Percentiles rank a stretch among this genome's conserved stretches.
These are phyloP conservation scores for Hypanus sabinus DNA, from an alignment of 2,113 vertebrate species.

Conservation along the genomic window DNA sequence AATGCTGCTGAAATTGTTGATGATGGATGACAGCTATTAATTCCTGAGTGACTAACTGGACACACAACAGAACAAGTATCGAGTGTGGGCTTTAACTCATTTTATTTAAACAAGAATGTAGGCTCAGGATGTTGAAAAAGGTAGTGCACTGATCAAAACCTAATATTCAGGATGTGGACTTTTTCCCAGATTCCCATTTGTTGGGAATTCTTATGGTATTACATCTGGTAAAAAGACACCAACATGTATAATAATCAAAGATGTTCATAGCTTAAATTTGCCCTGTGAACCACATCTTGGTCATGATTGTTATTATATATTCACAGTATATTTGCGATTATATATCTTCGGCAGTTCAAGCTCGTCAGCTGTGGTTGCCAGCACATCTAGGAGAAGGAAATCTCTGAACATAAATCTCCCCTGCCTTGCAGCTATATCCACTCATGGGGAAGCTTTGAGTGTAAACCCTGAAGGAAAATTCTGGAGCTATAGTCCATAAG, in stretches of 20 bases:
- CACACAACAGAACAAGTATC: background rate
- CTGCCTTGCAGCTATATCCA: no score
- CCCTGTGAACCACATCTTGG: background rate
- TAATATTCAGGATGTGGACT: background rate
- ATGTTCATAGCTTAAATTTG: background rate
- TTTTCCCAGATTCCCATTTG: background rate
- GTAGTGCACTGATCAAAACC: background rate
- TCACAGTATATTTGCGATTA: no score
- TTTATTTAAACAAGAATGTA: background rate
- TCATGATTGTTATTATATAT: background rate
- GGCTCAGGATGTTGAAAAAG: background rate
- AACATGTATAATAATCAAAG: background rate
- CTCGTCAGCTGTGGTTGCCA: no score
- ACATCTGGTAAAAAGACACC: background rate
- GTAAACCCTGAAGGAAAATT: no score
- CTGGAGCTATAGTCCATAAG: no score
- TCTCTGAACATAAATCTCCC: no score
- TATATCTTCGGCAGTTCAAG: no score
- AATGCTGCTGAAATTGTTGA: background rate
- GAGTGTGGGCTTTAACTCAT: background rate
- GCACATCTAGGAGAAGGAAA: no score
- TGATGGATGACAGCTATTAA: background rate
- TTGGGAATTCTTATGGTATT: background rate
- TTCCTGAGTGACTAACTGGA: background rate
- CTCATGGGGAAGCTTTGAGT: no score